Evolutionary conservation across 2,888 invertebrate species (phyloP).

Genomic region (Cerceris ruficornis): DNA sequence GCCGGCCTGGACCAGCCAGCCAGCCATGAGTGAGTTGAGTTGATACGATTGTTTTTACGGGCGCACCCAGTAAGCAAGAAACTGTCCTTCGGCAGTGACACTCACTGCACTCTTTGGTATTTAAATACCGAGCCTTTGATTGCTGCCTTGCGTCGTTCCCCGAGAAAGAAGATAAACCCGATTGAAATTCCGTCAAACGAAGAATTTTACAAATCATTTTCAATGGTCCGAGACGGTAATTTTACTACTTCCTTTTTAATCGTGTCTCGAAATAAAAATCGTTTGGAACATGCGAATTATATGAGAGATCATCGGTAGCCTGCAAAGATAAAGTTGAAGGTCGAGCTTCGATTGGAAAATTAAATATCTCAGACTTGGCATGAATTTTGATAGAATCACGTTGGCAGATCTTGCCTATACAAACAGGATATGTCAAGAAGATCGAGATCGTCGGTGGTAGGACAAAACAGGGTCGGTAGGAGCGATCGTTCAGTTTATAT

Average conservation of each 20-base stretch:
- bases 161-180: too few relatives aligned
- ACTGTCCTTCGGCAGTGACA: constrained; percentile 79
- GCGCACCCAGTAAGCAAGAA: constrained; percentile 79
- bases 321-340: neutral
- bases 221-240: too few relatives aligned
- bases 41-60: constrained; percentile 80
- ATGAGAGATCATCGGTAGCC: neutral
- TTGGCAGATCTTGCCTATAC: too few relatives aligned
- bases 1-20: constrained; percentile 57
- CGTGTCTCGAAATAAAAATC: neutral
- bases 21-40: constrained; percentile 73
- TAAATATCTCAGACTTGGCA: neutral
- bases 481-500: neutral
- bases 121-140: constrained; percentile 47
- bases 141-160: neutral
- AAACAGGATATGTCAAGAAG: neutral
- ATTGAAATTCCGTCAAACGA: too few relatives aligned
- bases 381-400: too few relatives aligned
- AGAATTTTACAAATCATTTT: too few relatives aligned
- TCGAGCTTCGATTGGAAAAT: neutral
- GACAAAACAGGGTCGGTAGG: neutral
- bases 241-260: too few relatives aligned
- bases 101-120: constrained; percentile 66
- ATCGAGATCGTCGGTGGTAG: neutral
- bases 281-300: neutral